Evolutionary conservation across 2,797 vertebrate species (phyloP).

Genomic region (Sebastiscus tertius): DNA sequence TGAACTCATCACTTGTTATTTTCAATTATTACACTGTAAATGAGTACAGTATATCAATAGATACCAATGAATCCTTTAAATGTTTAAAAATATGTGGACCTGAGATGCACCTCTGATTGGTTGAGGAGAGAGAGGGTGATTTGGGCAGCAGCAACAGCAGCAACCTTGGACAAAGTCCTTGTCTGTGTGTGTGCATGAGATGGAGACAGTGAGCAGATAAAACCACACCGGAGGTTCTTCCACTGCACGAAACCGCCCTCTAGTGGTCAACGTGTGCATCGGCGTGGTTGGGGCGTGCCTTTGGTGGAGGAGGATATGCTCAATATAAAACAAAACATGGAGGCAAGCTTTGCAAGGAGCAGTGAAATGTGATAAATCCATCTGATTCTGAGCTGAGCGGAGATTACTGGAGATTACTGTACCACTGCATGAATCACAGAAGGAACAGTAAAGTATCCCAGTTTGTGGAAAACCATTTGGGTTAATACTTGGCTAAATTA

Average conservation of each 20-base stretch:
- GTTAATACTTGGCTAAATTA: not conserved
- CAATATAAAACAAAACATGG: conserved; percentile 44
- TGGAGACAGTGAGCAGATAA: conserved; percentile 20
- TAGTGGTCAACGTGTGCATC: conserved; percentile 52
- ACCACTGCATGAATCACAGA: not conserved
- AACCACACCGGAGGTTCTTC: conserved; percentile 28
- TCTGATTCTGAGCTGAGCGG: conserved; percentile 2
- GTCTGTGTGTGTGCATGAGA: conserved; percentile 40
- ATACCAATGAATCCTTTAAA: not conserved
- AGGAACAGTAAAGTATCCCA: not conserved
- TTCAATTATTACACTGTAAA: not conserved
- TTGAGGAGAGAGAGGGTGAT: conserved; percentile 67
- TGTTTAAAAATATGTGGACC: not conserved
- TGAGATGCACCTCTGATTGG: conserved; percentile 55
- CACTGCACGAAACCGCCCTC: conserved; percentile 49
- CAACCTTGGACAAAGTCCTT: conserved; percentile 37
- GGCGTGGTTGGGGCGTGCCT: not conserved
- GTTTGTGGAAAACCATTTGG: not conserved
- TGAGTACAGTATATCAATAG: not conserved
- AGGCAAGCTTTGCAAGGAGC: conserved; percentile 55
- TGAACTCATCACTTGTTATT: not conserved
- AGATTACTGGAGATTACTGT: not conserved
- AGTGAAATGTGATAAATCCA: conserved; percentile 24
- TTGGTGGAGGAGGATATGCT: conserved; percentile 5
- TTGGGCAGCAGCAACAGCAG: conserved; percentile 73